Percentiles rank a stretch among this genome's conserved stretches.
Evolutionary conservation across 2,888 invertebrate genomes (phyloP).

Genomic region (Cabera pusaria): DNA sequence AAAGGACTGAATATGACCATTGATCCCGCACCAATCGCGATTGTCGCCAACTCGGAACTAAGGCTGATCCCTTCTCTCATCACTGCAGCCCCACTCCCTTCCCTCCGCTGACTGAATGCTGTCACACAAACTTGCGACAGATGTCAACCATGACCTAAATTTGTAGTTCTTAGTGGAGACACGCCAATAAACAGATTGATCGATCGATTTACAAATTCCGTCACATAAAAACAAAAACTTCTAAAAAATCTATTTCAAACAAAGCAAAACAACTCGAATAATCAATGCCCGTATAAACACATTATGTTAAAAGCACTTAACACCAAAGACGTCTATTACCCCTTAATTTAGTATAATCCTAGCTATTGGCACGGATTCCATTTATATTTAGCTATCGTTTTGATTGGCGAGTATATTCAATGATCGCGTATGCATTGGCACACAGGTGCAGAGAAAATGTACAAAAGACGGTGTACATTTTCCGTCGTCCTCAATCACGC

Average conservation of each 20-base stretch:
- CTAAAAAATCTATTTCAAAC: no score
- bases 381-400: constrained; percentile 65
- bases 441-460: constrained; percentile 59
- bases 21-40: constrained; percentile 35
- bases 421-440: constrained; percentile 65
- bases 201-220: constrained; percentile 24
- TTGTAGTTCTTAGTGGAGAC: constrained; percentile 41
- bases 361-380: constrained; percentile 67
- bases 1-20: constrained; percentile 33
- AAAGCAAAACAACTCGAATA: constrained; percentile 2
- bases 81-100: constrained; percentile 46
- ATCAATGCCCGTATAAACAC: no score
- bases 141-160: constrained; percentile 65
- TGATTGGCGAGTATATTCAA: constrained; percentile 68
- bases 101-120: constrained; percentile 54
- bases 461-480: constrained; percentile 65
- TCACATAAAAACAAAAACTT: no score
- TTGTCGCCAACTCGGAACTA: constrained; percentile 61
- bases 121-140: constrained; percentile 56
- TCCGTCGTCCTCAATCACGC: constrained; percentile 55
- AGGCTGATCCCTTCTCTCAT: constrained; percentile 46
- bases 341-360: constrained; percentile 29
- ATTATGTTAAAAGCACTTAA: constrained; percentile 19
- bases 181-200: constrained; percentile 51
- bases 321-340: constrained; percentile 22